Percentiles rank a stretch among this genome's conserved stretches.
Evolutionary conservation across 2,888 invertebrate species (phyloP).

Genomic region (Pelosia muscerda): DNA sequence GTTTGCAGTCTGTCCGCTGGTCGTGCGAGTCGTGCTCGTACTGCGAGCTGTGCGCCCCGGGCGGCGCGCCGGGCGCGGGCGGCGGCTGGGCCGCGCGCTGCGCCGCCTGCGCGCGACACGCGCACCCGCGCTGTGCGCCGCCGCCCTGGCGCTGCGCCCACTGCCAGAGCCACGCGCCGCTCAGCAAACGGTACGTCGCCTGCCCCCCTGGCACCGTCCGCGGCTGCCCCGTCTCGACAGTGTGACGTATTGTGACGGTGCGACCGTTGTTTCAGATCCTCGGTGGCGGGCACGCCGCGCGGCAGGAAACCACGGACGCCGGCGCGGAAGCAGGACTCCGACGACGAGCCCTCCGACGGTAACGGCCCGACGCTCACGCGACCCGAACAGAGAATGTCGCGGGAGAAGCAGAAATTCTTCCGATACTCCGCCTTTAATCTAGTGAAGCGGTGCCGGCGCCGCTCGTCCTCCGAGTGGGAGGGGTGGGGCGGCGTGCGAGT

Average conservation of each 20-base stretch:
- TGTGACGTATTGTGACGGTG: neutral
- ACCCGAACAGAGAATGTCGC: conserved; percentile 91
- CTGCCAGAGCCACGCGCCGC: conserved; percentile 1
- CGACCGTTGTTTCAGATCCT: conserved; percentile 31
- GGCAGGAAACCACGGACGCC: conserved; percentile 60
- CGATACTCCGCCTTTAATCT: conserved; percentile 92
- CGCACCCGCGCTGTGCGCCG: conserved; percentile 39
- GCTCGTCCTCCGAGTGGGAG: conserved; percentile 74
- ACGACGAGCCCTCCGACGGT: conserved; percentile 85
- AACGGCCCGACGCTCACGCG: conserved; percentile 67
- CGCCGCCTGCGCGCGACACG: conserved; percentile 46
- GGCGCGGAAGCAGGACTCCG: conserved; percentile 68
- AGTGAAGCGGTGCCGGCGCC: conserved; percentile 82
- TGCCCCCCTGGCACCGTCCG: accelerated
- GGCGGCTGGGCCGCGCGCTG: conserved; percentile 72
- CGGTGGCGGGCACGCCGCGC: conserved; percentile 59
- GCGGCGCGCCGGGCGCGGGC: conserved; percentile 74
- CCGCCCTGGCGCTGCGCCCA: conserved; percentile 46
- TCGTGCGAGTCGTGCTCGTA: conserved; percentile 75
- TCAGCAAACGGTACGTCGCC: conserved; percentile 19
- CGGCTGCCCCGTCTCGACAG: no score
- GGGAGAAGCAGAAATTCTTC: conserved; percentile 96
- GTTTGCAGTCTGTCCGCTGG: conserved; percentile 73
- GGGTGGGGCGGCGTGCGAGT: conserved; percentile 79
- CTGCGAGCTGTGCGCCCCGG: conserved; percentile 71